A percentile compares a stretch with the other conserved stretches of the same genome.
phyloP scores from a whole-genome alignment of 64 coral and sea anemone species.

The Dendrophyllia cribrosa region DNA sequence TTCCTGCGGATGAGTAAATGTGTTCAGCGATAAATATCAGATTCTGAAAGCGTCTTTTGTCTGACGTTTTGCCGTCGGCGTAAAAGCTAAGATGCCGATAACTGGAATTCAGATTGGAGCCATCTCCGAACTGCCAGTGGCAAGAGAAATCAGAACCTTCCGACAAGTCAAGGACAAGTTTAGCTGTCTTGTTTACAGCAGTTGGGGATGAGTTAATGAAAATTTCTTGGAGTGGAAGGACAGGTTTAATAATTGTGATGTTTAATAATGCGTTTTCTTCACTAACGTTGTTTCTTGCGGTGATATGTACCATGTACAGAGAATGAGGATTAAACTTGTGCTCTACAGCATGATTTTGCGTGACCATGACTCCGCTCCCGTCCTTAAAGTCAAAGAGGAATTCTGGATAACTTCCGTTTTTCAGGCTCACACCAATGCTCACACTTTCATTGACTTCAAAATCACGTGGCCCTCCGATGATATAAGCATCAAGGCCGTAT shows the following conservation, averaged over 20 bases:
- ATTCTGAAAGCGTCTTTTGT: neutral
- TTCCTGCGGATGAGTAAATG: neutral
- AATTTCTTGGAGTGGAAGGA: neutral
- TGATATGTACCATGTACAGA: conserved; percentile 4
- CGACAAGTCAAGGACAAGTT: neutral
- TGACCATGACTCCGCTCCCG: neutral
- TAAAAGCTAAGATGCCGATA: conserved; percentile 10
- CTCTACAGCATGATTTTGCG: neutral
- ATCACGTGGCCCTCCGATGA: neutral
- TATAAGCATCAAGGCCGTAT: neutral
- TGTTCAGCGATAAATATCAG: neutral
- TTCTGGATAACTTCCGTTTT: conserved; percentile 18
- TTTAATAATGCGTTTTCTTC: neutral
- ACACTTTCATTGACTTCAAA: conserved; percentile 39
- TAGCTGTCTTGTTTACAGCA: neutral
- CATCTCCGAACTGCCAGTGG: conserved; percentile 23
- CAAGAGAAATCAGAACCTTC: conserved; percentile 40
- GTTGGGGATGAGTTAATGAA: neutral
- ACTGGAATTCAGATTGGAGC: conserved; percentile 8
- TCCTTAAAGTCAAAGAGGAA: conserved; percentile 19
- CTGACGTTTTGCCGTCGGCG: neutral
- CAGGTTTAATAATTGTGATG: neutral
- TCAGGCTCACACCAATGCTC: neutral
- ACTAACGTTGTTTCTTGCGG: conserved; percentile 8
- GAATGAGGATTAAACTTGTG: conserved; percentile 34